These are phyloP conservation scores for Darevskia mixta DNA, from an alignment of 2,797 vertebrate species.

Conservation along the genomic window DNA sequence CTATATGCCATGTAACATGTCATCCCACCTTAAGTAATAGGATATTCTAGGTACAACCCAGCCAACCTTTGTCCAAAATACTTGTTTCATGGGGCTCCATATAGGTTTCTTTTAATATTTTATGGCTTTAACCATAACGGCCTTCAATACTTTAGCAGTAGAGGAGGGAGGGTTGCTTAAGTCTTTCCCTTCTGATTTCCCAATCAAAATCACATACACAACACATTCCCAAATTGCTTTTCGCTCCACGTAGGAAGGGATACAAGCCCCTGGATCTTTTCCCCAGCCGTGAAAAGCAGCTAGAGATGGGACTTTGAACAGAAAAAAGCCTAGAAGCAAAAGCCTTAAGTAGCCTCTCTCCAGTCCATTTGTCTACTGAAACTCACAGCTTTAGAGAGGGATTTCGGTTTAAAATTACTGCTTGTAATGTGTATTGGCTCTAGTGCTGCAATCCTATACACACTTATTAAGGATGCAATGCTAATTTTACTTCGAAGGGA, in stretches of 20 bases:
- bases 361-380: not conserved
- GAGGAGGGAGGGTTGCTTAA: too few relatives aligned
- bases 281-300: not conserved
- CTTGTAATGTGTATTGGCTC: not conserved
- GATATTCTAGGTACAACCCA: not conserved
- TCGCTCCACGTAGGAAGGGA: not conserved
- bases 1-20: not conserved
- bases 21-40: not conserved
- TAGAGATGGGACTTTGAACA: not conserved
- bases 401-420: not conserved
- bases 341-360: not conserved
- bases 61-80: not conserved
- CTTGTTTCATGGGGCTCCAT: too few relatives aligned
- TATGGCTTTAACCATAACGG: too few relatives aligned
- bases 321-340: not conserved
- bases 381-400: not conserved
- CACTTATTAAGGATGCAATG: not conserved
- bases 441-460: not conserved
- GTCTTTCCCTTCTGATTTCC: not conserved
- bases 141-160: too few relatives aligned
- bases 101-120: too few relatives aligned
- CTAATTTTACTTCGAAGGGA: not conserved
- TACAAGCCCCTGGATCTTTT: not conserved
- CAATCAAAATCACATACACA: not conserved
- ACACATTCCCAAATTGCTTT: not conserved